phyloP scores from a whole-genome alignment of 2,888 invertebrate genomes.

The Dicyrtoma fusca region DNA sequence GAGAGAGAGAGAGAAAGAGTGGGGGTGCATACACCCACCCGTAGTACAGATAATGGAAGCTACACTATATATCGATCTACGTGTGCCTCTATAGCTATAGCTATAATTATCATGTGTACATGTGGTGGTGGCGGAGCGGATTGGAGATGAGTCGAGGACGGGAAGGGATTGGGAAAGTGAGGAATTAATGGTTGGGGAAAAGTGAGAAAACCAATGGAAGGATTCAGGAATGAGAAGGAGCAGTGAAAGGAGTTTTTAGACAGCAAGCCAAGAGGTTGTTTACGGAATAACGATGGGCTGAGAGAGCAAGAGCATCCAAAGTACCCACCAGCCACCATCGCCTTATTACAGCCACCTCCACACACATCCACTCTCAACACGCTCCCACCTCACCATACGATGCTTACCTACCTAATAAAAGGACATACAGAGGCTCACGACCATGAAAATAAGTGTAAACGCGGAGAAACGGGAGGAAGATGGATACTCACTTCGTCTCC shows the following conservation, averaged over 20 bases:
- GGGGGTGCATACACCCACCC: background rate
- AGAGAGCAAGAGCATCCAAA: too few species aligned
- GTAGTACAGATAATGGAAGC: background rate
- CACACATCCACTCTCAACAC: too few species aligned
- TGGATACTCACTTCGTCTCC: too few species aligned
- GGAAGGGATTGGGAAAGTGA: conserved; percentile 10
- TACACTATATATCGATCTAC: background rate
- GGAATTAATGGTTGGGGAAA: conserved; percentile 33
- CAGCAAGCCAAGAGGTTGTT: conserved; percentile 20
- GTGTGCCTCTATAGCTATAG: background rate
- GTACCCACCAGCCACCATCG: too few species aligned
- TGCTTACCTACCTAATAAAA: too few species aligned
- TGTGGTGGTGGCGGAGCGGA: background rate
- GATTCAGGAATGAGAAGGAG: conserved; percentile 32
- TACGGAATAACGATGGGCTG: conserved; percentile 4
- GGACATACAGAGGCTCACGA: too few species aligned
- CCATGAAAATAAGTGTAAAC: too few species aligned
- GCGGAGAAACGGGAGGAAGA: too few species aligned
- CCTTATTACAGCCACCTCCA: too few species aligned
- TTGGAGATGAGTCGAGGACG: background rate
- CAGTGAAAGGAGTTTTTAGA: conserved; percentile 44
- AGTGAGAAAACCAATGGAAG: conserved; percentile 44
- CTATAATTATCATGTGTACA: too few species aligned
- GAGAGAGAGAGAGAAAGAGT: background rate
- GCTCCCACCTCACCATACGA: too few species aligned